Conservation (phyloP, 2,888 invertebrate species). For the Notodonta dromedarius region DNA sequence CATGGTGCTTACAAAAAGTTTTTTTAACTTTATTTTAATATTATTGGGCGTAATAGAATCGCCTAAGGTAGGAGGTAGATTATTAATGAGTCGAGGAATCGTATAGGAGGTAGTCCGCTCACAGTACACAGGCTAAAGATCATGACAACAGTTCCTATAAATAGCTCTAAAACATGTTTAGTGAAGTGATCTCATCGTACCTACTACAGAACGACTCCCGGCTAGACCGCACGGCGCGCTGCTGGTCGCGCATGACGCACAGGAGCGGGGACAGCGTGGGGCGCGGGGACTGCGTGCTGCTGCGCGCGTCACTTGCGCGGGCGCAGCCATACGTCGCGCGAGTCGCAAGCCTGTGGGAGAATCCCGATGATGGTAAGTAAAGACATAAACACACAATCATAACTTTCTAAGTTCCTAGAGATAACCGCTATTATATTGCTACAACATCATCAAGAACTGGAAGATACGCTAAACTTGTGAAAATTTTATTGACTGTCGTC, state of each 20-base stretch:
- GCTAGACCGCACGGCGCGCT: slow-evolving; percentile 88
- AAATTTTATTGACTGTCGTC: too few relatives aligned
- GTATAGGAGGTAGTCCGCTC: too few relatives aligned
- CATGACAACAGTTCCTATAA: not conserved
- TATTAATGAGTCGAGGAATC: too few relatives aligned
- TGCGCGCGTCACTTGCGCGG: slow-evolving; percentile 93
- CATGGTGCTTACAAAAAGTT: too few relatives aligned
- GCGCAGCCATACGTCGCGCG: slow-evolving; percentile 96
- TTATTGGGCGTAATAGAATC: too few relatives aligned
- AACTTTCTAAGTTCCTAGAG: not conserved
- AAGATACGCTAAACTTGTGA: too few relatives aligned
- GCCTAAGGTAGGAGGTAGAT: too few relatives aligned
- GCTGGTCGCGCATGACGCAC: slow-evolving; percentile 96
- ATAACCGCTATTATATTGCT: too few relatives aligned
- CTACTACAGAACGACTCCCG: slow-evolving; percentile 68
- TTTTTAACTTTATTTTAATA: too few relatives aligned
- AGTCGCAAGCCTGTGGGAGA: slow-evolving; percentile 97
- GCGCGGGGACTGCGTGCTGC: slow-evolving; percentile 95
- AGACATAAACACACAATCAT: not conserved
- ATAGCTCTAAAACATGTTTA: not conserved
- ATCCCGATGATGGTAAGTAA: slow-evolving; percentile 93
- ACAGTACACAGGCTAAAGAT: too few relatives aligned
- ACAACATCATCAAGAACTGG: too few relatives aligned
- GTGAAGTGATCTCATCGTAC: not conserved
- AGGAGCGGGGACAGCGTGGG: slow-evolving; percentile 93